Percentiles rank a stretch among this genome's conserved stretches.
Conservation (phyloP, 2,797 vertebrate genomes). For the Chaetodon trifasciatus region DNA sequence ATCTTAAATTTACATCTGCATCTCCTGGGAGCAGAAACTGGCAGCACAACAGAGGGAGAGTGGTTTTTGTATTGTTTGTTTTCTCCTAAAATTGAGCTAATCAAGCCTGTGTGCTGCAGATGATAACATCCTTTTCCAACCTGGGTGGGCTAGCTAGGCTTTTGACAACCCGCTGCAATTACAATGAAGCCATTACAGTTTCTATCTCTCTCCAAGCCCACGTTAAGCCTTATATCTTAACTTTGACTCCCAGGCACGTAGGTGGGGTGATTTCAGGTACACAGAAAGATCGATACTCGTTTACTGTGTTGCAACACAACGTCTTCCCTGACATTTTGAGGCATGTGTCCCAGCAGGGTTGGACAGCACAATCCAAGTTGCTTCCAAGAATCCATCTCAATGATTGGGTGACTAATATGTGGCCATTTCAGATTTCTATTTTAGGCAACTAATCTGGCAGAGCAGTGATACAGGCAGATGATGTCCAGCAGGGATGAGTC, state of each 20-base stretch:
- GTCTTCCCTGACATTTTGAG: slow-evolving; percentile 66
- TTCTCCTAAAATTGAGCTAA: slow-evolving; percentile 51
- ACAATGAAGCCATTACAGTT: slow-evolving; percentile 22
- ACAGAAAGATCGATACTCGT: slow-evolving; percentile 67
- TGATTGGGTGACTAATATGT: slow-evolving; percentile 50
- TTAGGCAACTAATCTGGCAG: slow-evolving; percentile 47
- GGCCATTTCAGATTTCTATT: slow-evolving; percentile 64
- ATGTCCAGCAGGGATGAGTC: slow-evolving; percentile 48
- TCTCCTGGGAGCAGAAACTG: slow-evolving; percentile 40
- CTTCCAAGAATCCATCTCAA: slow-evolving; percentile 57
- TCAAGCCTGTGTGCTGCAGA: slow-evolving; percentile 16
- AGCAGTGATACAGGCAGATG: slow-evolving; percentile 23
- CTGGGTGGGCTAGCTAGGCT: slow-evolving; percentile 30
- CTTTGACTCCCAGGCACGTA: slow-evolving; percentile 52
- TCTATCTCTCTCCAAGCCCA: slow-evolving; percentile 9
- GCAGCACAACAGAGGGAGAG: slow-evolving; percentile 25
- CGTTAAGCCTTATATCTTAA: slow-evolving; percentile 23
- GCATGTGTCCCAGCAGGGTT: slow-evolving; percentile 55
- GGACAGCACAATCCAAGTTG: slow-evolving; percentile 52
- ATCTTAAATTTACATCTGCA: slow-evolving; percentile 46
- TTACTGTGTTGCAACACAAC: slow-evolving; percentile 56
- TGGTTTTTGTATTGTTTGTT: slow-evolving; percentile 42
- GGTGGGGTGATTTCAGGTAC: slow-evolving; percentile 54
- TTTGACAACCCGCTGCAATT: slow-evolving; percentile 34
- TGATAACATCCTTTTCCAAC: slow-evolving; percentile 36